phyloP scores from a whole-genome alignment of 2,888 invertebrate genomes.

The Junonia oenone region DNA sequence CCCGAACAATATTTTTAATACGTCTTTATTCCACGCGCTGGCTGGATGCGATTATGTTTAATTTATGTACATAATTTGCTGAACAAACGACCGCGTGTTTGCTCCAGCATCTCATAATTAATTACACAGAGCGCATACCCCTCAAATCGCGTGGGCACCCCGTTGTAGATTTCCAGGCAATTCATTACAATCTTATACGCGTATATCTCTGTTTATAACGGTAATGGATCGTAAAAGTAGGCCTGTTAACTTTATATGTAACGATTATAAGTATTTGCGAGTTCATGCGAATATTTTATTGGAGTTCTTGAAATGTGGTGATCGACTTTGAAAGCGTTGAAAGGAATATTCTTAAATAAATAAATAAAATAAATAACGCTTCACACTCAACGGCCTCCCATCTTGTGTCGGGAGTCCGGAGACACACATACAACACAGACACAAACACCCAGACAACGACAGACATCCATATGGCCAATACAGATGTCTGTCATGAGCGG shows the following conservation, averaged over 20 bases:
- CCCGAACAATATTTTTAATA: slow-evolving; percentile 1
- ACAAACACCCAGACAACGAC: no score
- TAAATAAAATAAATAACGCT: no score
- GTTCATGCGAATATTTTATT: no score
- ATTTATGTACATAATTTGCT: slow-evolving; percentile 36
- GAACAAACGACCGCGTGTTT: slow-evolving; percentile 29
- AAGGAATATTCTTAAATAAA: no score
- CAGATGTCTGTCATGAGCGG: no score
- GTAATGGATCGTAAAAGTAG: background rate
- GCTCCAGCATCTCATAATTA: slow-evolving; percentile 29
- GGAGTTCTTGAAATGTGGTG: background rate
- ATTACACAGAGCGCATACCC: slow-evolving; percentile 25
- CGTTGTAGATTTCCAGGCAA: slow-evolving; percentile 7
- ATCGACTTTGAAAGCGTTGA: no score
- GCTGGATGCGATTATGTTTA: slow-evolving; percentile 28
- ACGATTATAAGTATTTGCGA: no score
- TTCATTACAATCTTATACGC: slow-evolving; percentile 6
- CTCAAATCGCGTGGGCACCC: slow-evolving; percentile 7
- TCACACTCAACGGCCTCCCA: no score
- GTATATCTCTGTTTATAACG: background rate
- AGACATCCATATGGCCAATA: no score
- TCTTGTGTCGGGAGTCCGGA: no score
- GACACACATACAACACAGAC: no score
- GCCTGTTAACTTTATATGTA: background rate
- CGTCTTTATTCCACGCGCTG: slow-evolving; percentile 9